These are phyloP conservation scores for Drosophila basisetae DNA, from an alignment of 2,888 invertebrate species.

Conservation along the genomic window DNA sequence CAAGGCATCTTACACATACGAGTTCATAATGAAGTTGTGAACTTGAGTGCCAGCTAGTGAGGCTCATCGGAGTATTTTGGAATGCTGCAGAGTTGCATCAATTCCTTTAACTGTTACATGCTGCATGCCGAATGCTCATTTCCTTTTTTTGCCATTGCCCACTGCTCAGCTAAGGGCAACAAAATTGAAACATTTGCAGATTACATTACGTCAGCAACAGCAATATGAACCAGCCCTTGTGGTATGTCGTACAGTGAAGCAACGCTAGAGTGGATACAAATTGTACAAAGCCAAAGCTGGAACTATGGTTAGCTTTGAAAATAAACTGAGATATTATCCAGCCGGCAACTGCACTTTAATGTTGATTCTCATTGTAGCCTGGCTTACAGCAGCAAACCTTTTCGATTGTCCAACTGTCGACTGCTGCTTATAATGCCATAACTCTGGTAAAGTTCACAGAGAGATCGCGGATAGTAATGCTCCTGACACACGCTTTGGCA, in stretches of 20 bases:
- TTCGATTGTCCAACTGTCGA: slow-evolving; percentile 24
- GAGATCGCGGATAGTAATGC: slow-evolving; percentile 56
- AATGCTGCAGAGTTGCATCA: slow-evolving; percentile 56
- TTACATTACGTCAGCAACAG: slow-evolving; percentile 59
- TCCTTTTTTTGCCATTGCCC: slow-evolving; percentile 2
- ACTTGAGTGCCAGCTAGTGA: slow-evolving; percentile 12
- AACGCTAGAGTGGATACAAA: slow-evolving; percentile 24
- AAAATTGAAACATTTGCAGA: slow-evolving; percentile 62
- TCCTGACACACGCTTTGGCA: slow-evolving; percentile 13
- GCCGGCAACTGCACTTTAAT: not conserved
- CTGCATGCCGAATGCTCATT: slow-evolving; percentile 17
- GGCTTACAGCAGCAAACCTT: not conserved
- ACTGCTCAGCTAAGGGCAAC: slow-evolving; percentile 11
- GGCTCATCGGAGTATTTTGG: not conserved
- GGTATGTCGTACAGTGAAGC: slow-evolving; percentile 39
- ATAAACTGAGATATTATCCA: not conserved
- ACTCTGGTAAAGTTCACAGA: slow-evolving; percentile 45
- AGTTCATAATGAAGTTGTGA: slow-evolving; percentile 1
- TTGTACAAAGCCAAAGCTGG: slow-evolving; percentile 3
- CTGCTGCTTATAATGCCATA: slow-evolving; percentile 31
- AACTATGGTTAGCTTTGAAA: not conserved
- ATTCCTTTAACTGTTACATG: slow-evolving; percentile 31
- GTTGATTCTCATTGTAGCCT: not conserved
- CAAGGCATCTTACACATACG: not conserved
- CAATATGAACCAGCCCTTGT: slow-evolving; percentile 20